Base-by-base conservation (phyloP, 2,797 vertebrate species). In the Knipowitschia caucasica region DNA sequence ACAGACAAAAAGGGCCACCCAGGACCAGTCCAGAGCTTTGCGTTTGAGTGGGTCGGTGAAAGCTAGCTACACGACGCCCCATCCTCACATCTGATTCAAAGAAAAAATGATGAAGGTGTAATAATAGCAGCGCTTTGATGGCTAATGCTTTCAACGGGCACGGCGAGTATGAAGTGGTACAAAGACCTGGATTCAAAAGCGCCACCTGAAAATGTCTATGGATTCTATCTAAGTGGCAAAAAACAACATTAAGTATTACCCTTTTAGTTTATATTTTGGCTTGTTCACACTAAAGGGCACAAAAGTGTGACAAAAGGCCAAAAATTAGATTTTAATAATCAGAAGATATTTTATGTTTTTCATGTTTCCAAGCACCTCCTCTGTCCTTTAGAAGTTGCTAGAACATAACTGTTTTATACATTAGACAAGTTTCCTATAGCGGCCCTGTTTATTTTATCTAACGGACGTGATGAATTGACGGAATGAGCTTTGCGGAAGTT, bases 21-120 rank as follows among this genome's bases (percentile, higher is more conserved):
- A 65, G 27, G 20, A 34, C 45, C 31, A 5, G 4, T 7, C 15
- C 25, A 1, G 27, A 2, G 45, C 27, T 47, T 30, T 47, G 45
- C 30, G 26, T 47, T 30, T 47, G 45, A 47, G 26, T 21, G 45
- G 3, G 4, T 35, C 14, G 49, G 26, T 36, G 26, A 45, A 53
- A 20, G 64, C 56, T 76, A 61, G 1, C 60, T 42, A 39, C 60
- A 55, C 49, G 71, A 57, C 33, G 62, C 50, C 52, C 68, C 53
- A 77, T 72, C 69, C 50, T 59, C 43, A 27, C 29, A 58, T 69
- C 42, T 36, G 47, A 67, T 36, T 65, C 40, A 67, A 67, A 77
- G 66, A 56, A 10, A 50, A 0, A 7, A 31, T 51, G 60, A 76
- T 64, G 49, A 68, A 69, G 54, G 63, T n/a, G 35, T 61, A 62